phyloP scores from a whole-genome alignment of 2,113 vertebrate species.

The Pardalotus punctatus region DNA sequence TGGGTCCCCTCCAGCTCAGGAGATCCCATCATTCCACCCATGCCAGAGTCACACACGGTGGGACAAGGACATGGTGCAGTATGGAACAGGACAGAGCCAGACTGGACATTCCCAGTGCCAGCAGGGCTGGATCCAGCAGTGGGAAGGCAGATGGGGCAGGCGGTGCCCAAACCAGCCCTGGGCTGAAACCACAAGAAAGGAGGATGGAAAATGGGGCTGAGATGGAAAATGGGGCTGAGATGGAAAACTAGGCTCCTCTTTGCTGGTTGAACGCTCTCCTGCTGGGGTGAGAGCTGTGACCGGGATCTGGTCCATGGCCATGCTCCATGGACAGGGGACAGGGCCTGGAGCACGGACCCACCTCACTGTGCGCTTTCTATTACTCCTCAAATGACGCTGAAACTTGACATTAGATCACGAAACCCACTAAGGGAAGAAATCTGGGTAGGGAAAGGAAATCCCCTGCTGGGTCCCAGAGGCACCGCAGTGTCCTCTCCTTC shows the following conservation, averaged over 20 bases:
- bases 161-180: neutral
- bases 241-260: neutral
- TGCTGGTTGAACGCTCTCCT: neutral
- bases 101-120: neutral
- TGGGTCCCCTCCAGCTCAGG: accelerated
- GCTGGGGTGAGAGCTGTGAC: neutral
- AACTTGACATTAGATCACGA: neutral
- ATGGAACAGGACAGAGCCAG: neutral
- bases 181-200: accelerated
- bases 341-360: neutral
- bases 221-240: neutral
- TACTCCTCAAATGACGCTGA: neutral
- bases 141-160: neutral
- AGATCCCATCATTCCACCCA: neutral
- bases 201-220: neutral
- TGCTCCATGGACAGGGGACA: neutral
- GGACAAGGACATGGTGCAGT: accelerated
- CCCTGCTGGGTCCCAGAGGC: neutral
- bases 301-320: neutral
- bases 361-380: neutral
- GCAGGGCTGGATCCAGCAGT: neutral
- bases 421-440: neutral
- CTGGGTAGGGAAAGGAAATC: slow-evolving; percentile 12
- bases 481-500: neutral
- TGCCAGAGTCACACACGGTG: accelerated